Percentiles rank a stretch among this genome's conserved stretches.
Evolutionary conservation across 2,113 vertebrate genomes (phyloP).

Genomic region (Sylvietta virens): DNA sequence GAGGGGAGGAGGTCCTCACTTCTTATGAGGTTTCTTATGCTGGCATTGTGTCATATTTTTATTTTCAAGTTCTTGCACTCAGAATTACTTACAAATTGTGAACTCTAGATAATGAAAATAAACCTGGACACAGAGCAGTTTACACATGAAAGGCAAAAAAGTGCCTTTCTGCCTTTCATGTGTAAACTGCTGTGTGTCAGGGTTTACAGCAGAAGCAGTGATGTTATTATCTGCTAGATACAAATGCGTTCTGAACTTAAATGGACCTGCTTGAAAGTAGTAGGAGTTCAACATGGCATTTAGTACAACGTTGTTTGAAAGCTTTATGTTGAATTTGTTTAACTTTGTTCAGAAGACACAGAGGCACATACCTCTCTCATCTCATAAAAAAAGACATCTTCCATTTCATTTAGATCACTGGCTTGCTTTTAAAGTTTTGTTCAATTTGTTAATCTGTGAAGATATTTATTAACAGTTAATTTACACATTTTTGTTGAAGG

Average conservation of each 20-base stretch:
- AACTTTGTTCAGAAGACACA: background rate
- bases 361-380: background rate
- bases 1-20: background rate
- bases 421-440: background rate
- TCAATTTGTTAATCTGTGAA: background rate
- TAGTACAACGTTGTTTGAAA: background rate
- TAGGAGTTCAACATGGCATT: background rate
- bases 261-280: background rate
- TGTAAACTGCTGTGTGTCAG: background rate
- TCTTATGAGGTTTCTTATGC: background rate
- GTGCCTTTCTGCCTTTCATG: background rate
- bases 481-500: background rate
- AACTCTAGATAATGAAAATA: background rate
- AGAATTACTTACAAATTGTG: background rate
- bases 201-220: background rate
- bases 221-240: background rate
- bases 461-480: background rate
- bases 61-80: background rate
- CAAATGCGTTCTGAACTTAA: background rate
- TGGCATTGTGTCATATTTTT: background rate
- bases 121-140: too few species aligned
- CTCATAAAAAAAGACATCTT: background rate
- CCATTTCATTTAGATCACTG: background rate
- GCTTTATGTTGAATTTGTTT: background rate
- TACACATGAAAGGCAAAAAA: too few species aligned